Conservation (phyloP, 1,140 invertebrate species). For the Drosophila burlai region DNA sequence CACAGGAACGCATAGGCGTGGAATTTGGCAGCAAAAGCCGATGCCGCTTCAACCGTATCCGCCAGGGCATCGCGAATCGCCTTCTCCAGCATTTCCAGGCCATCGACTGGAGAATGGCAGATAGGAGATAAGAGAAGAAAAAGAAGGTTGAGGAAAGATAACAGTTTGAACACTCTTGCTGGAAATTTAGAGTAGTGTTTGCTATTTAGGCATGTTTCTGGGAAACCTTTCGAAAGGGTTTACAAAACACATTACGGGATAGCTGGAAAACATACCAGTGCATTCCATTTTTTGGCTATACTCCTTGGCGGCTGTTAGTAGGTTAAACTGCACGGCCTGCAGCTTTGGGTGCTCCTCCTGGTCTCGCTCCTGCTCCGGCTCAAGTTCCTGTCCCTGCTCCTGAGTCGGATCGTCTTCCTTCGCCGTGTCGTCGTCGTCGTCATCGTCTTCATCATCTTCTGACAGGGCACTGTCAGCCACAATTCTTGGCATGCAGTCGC, state of each 20-base stretch:
- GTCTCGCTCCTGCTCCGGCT: conserved; percentile 5
- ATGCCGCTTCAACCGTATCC: conserved; percentile 67
- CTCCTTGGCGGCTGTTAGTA: conserved; percentile 35
- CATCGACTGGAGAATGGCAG: conserved; percentile 35
- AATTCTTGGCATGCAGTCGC: conserved; percentile 84
- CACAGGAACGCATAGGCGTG: conserved; percentile 79
- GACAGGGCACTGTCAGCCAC: conserved; percentile 78
- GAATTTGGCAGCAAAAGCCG: conserved; percentile 77
- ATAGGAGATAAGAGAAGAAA: too few relatives aligned
- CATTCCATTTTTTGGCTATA: conserved; percentile 51
- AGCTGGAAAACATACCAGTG: conserved; percentile 7
- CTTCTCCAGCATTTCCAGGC: conserved; percentile 59
- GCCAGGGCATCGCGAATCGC: conserved; percentile 67
- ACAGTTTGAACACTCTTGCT: neutral
- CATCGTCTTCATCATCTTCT: conserved; percentile 60
- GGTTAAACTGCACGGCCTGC: conserved; percentile 41
- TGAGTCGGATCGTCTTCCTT: conserved; percentile 10
- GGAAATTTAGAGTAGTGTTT: neutral
- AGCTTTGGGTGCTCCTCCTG: conserved; percentile 20
- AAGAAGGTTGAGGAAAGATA: too few relatives aligned
- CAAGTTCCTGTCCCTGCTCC: conserved; percentile 3
- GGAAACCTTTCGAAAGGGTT: neutral
- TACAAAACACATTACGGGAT: neutral
- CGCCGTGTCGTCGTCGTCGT: conserved; percentile 1
- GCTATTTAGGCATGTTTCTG: neutral